Percentiles rank a stretch among this genome's conserved stretches.
phyloP scores from a whole-genome alignment of 2,797 vertebrate genomes.

The Allobates femoralis region DNA sequence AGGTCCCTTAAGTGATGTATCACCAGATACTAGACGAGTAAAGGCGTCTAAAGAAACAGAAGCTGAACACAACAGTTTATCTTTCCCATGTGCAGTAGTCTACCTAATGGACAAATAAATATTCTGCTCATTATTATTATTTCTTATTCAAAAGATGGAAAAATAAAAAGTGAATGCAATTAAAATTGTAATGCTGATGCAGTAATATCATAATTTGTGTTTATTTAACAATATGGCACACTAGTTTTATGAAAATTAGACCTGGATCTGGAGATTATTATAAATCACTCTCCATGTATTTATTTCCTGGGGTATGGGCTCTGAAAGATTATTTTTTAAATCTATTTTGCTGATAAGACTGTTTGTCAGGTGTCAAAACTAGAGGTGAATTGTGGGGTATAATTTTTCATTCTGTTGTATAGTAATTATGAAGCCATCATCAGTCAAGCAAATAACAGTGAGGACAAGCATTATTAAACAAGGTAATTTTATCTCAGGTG shows the following conservation, averaged over 20 bases:
- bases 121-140: background rate
- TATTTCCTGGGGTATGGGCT: slow-evolving; percentile 15
- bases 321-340: slow-evolving; percentile 27
- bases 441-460: slow-evolving; percentile 25
- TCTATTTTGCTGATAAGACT: slow-evolving; percentile 43
- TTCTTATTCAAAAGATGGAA: background rate
- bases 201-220: background rate
- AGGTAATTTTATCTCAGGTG: slow-evolving; percentile 49
- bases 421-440: slow-evolving; percentile 45
- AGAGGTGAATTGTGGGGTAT: slow-evolving; percentile 43
- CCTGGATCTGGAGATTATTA: background rate
- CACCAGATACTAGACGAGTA: too few relatives aligned
- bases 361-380: slow-evolving; percentile 48
- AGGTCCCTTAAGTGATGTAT: too few relatives aligned
- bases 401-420: slow-evolving; percentile 47
- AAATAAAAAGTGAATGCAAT: background rate
- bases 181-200: background rate
- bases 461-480: slow-evolving; percentile 49
- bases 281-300: slow-evolving; percentile 11
- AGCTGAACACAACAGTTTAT: too few relatives aligned
- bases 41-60: too few relatives aligned
- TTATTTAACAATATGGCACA: background rate
- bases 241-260: background rate
- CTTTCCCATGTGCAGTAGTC: too few relatives aligned
- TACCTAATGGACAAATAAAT: background rate